Evolutionary conservation across 2,113 vertebrate species (phyloP).

Genomic region (Solea senegalensis): DNA sequence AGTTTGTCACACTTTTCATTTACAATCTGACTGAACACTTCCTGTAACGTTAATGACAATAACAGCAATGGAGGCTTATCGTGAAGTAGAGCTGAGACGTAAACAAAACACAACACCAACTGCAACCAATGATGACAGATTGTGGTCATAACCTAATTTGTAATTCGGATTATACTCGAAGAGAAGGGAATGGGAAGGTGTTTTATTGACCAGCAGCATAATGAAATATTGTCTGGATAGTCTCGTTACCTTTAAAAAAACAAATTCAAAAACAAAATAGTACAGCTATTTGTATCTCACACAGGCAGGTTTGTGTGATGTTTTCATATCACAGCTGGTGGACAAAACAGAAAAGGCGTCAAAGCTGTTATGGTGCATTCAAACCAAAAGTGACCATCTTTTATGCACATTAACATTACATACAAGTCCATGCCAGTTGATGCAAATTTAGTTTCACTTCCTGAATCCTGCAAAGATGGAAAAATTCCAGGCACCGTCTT

Average conservation of each 20-base stretch:
- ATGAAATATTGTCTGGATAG: not conserved
- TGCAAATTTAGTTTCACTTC: no score
- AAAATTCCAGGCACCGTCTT: no score
- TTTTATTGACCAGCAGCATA: not conserved
- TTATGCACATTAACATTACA: no score
- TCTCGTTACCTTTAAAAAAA: not conserved
- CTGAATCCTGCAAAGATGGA: no score
- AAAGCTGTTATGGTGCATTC: no score
- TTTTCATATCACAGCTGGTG: not conserved
- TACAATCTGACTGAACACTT: slow-evolving; percentile 1
- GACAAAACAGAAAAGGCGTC: no score
- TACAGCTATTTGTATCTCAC: not conserved
- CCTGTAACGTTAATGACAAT: not conserved
- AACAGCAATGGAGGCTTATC: not conserved
- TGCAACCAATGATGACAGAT: no score
- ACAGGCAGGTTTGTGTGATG: not conserved
- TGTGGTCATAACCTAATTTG: no score
- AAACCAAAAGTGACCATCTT: no score
- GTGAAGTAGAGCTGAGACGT: not conserved
- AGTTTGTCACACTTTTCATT: slow-evolving; percentile 31
- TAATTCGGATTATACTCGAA: no score
- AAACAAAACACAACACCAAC: not conserved
- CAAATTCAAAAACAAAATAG: not conserved
- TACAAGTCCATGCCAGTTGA: no score
- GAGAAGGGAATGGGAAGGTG: not conserved